Conservation (phyloP, 2,113 vertebrate species). For the Pao palembangensis region DNA sequence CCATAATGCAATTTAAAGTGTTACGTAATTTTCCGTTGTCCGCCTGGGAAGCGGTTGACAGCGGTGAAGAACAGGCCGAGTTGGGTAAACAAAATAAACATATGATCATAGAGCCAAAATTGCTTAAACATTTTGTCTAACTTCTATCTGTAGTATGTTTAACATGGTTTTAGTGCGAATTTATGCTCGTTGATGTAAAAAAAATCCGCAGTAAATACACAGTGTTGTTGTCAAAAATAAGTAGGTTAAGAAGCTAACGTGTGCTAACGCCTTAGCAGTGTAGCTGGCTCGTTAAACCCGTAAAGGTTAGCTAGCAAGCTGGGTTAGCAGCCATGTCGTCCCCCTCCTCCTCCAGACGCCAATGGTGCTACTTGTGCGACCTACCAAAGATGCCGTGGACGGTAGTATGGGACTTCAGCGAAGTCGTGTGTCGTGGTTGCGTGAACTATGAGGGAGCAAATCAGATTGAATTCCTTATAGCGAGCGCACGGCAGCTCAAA, state of each 20-base stretch:
- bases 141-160: slow-evolving; percentile 15
- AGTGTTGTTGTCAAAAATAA: slow-evolving; percentile 51
- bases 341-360: slow-evolving; percentile 83
- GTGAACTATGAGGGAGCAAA: slow-evolving; percentile 92
- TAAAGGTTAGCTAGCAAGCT: slow-evolving; percentile 27
- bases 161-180: slow-evolving; percentile 6
- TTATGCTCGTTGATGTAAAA: neutral
- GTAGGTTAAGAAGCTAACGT: slow-evolving; percentile 58
- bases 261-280: slow-evolving; percentile 42
- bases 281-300: slow-evolving; percentile 21
- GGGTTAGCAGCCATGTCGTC: slow-evolving; percentile 70
- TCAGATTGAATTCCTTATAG: slow-evolving; percentile 86
- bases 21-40: slow-evolving; percentile 58
- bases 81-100: slow-evolving; percentile 63
- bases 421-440: slow-evolving; percentile 87
- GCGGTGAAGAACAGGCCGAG: slow-evolving; percentile 49
- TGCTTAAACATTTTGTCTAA: neutral
- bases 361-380: slow-evolving; percentile 92
- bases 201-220: neutral
- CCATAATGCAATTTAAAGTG: slow-evolving; percentile 40
- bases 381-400: slow-evolving; percentile 92
- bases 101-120: slow-evolving; percentile 4
- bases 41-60: slow-evolving; percentile 53
- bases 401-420: slow-evolving; percentile 91
- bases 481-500: slow-evolving; percentile 84